A percentile compares a stretch with the other conserved stretches of the same genome.
phyloP scores from a whole-genome alignment of 1,140 invertebrate genomes.

The Hestina assimilis region DNA sequence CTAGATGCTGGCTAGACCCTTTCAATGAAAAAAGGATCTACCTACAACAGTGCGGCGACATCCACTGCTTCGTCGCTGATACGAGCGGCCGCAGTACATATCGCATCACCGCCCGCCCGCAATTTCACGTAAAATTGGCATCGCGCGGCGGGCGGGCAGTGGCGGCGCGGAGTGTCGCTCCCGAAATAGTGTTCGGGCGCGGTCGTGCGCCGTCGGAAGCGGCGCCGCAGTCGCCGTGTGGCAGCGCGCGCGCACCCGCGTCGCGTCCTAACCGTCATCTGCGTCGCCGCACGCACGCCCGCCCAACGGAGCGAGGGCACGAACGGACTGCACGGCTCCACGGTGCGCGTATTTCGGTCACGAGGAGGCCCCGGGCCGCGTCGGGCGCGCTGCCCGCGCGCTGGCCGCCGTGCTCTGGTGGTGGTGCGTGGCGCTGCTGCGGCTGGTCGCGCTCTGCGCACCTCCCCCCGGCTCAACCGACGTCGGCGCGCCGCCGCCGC shows the following conservation, averaged over 20 bases:
- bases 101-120: conserved; percentile 77
- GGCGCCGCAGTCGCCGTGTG: conserved; percentile 70
- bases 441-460: conserved; percentile 73
- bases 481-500: conserved; percentile 50
- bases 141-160: conserved; percentile 68
- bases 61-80: conserved; percentile 33
- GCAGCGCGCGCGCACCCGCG: conserved; percentile 71
- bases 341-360: conserved; percentile 71
- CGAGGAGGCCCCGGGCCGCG: conserved; percentile 69
- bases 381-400: conserved; percentile 71
- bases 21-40: conserved; percentile 53
- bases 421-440: conserved; percentile 76
- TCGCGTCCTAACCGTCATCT: conserved; percentile 53
- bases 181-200: conserved; percentile 75
- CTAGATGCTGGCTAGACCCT: conserved; percentile 32
- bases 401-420: conserved; percentile 76
- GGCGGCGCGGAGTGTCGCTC: conserved; percentile 71
- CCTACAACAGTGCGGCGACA: conserved; percentile 31
- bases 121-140: conserved; percentile 78
- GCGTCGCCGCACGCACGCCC: conserved; percentile 48
- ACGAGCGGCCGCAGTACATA: conserved; percentile 66
- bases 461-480: conserved; percentile 65
- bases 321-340: conserved; percentile 48
- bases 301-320: conserved; percentile 40
- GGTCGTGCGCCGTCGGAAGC: conserved; percentile 61